Evolutionary conservation across 1,140 invertebrate genomes (phyloP).

Genomic region (Drosophila navojoa): DNA sequence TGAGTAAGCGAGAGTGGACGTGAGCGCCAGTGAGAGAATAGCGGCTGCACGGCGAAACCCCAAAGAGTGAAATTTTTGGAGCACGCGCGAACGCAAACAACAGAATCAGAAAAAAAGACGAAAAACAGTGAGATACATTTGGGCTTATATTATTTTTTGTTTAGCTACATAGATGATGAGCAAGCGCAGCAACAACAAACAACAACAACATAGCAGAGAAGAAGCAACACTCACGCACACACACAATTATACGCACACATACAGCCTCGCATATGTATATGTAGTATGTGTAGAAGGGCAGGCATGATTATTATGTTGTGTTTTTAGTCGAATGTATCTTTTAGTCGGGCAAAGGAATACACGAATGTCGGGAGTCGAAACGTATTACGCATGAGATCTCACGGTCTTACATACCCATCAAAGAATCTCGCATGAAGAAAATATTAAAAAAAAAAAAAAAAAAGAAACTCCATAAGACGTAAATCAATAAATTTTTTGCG

Average conservation of each 20-base stretch:
- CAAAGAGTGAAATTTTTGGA: slow-evolving; percentile 34
- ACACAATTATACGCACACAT: slow-evolving; percentile 14
- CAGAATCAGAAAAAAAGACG: slow-evolving; percentile 46
- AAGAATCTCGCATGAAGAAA: slow-evolving; percentile 54
- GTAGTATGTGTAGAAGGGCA: slow-evolving; percentile 15
- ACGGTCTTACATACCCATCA: slow-evolving; percentile 39
- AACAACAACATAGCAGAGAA: slow-evolving; percentile 46
- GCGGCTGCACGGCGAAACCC: slow-evolving; percentile 9
- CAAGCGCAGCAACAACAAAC: slow-evolving; percentile 55
- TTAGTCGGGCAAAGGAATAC: slow-evolving; percentile 78
- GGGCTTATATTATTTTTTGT: slow-evolving; percentile 70
- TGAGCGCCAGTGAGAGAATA: slow-evolving; percentile 20
- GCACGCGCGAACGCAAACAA: slow-evolving; percentile 74
- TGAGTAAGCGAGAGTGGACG: slow-evolving; percentile 13
- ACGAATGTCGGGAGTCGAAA: slow-evolving; percentile 63
- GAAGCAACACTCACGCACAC: slow-evolving; percentile 50
- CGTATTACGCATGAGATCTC: slow-evolving; percentile 71
- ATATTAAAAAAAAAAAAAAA: slow-evolving; percentile 35
- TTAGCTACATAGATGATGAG: slow-evolving; percentile 63
- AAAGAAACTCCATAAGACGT: slow-evolving; percentile 16
- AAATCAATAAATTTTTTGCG: slow-evolving; percentile 43
- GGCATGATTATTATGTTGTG: slow-evolving; percentile 70
- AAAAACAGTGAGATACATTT: slow-evolving; percentile 75
- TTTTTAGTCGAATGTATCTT: slow-evolving; percentile 79
- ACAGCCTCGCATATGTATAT: slow-evolving; percentile 23